Base-by-base conservation (phyloP, 2,113 vertebrate species). In the Clinocottus analis region DNA sequence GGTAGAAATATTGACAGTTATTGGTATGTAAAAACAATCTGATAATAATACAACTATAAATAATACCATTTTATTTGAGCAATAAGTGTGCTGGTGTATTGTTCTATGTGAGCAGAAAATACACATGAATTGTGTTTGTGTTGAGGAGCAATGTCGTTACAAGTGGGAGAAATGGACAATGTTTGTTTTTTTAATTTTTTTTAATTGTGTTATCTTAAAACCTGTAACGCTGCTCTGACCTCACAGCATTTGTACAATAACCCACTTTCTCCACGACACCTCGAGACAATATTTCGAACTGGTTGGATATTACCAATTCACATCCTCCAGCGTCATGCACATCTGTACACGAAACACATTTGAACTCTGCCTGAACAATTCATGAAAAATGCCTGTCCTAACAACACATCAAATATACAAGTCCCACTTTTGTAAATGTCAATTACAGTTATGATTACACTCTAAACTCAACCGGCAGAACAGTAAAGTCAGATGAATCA, bases 361-460 rank as follows among this genome's bases (percentile, higher is more conserved):
- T 72, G 64, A 61, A 64, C 53, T 56, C 64, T 72, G 3, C 31
- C 43, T 4, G 16, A 72, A 31, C 1, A 8, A 56, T 19, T 39
- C 35, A 33, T 33, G 53, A 80, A 77, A 64, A 62, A 35, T 63
- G 12, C n/a, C 31, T 41, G 51, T 75, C 41, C 60, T 60, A 23
- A 39, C 7, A 9, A 45, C 49, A 47, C 47, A 5, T 84, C 41
- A 85, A 75, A 78, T 73, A 45, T 62, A 75, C 59, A 72, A 53
- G 21, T 49, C 25, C 13, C n/a, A 8, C 63, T 63, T 76, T 74
- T 64, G 86, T 85, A 91, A 85, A 88, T 86, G 91, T 83, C 72
- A 90, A 80, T 86, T 88, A 47, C 47, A 58, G 60, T 55, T 77
- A 25, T 86, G 85, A 92, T 93, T 84, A 86, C 23, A 84, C 68